A percentile compares a stretch with the other conserved stretches of the same genome.
phyloP scores from a whole-genome alignment of 2,797 vertebrate genomes.

The Myotis vivesi region DNA sequence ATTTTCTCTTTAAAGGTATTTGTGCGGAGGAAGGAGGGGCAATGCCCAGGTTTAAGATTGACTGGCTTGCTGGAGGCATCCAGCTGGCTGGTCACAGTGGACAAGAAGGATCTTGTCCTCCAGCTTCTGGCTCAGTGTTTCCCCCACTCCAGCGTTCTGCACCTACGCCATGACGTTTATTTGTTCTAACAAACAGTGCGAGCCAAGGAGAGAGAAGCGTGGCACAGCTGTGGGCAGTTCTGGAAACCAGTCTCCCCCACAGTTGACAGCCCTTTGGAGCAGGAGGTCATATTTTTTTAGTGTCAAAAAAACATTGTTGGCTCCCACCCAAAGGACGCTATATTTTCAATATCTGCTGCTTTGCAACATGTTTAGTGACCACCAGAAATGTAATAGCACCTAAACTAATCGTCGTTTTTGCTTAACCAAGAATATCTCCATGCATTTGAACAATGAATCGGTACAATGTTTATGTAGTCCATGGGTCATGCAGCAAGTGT shows the following conservation, averaged over 20 bases:
- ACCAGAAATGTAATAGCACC: not conserved
- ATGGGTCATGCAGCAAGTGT: not conserved
- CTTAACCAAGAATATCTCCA: not conserved
- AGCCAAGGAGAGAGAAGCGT: not conserved
- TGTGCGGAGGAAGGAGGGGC: not conserved
- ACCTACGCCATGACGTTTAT: not conserved
- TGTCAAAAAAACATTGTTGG: not conserved
- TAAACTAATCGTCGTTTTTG: not conserved
- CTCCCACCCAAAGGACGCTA: not conserved
- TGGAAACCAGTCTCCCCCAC: not conserved
- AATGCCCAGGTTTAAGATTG: not conserved
- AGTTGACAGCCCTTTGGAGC: not conserved
- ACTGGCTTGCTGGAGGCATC: not conserved
- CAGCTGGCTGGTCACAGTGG: not conserved
- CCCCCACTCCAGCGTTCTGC: not conserved
- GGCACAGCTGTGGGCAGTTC: not conserved
- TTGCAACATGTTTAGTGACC: not conserved
- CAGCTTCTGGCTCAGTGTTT: not conserved
- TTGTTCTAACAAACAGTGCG: not conserved
- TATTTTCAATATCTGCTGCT: not conserved
- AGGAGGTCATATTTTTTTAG: not conserved
- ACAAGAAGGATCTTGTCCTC: not conserved
- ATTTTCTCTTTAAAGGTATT: not conserved
- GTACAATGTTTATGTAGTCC: not conserved
- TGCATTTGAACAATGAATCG: not conserved